Evolutionary conservation across 2,888 invertebrate species (phyloP), one percentile per base, ranked within the genome.

Genomic region (Drosophila colorata): DNA sequence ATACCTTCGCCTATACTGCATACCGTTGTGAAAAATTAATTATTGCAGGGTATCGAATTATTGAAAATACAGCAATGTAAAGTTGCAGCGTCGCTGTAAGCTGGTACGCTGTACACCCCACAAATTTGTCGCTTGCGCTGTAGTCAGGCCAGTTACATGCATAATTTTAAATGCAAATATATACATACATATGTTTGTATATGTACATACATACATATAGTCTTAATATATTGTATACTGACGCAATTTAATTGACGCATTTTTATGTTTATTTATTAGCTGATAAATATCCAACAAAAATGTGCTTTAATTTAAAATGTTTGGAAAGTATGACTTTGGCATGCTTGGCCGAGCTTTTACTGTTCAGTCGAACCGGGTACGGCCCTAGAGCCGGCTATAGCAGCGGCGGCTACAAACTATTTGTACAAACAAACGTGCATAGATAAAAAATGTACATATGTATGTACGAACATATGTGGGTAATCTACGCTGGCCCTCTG

Each of bases 31-130:
- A 8, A 8, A 28, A 9, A 28, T 13, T 16, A 18, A 8, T 5
- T 6, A 31, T 8, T 59, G 57, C 52, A 67, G 48, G 63, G 66
- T 59, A 72, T 57, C 23, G 2, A 46, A 14, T 44, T 76, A 52
- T 67, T 63, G 41, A 67, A 86, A 74, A 82, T 77, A 68, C 80
- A 75, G 47, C 68, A 67, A 16, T 69, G 69, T 51, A 80, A 71
- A 73, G 65, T 67, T 79, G 69, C 56, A 68, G 65, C 56, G 52
- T 79, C 53, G 68, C 44, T 60, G 66, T 64, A 57, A 63, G 75
- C 60, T 63, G 46, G 47, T 59, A 61, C n/a, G n/a, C n/a, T n/a
- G n/a, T n/a, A n/a, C n/a, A n/a, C n/a, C n/a, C n/a, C n/a, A n/a
- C n/a, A n/a, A n/a, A n/a, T n/a, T n/a, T n/a, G n/a, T n/a, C n/a